These are phyloP conservation scores for Circaetus gallicus DNA, from an alignment of 2,113 vertebrate genomes.

Conservation along the genomic window DNA sequence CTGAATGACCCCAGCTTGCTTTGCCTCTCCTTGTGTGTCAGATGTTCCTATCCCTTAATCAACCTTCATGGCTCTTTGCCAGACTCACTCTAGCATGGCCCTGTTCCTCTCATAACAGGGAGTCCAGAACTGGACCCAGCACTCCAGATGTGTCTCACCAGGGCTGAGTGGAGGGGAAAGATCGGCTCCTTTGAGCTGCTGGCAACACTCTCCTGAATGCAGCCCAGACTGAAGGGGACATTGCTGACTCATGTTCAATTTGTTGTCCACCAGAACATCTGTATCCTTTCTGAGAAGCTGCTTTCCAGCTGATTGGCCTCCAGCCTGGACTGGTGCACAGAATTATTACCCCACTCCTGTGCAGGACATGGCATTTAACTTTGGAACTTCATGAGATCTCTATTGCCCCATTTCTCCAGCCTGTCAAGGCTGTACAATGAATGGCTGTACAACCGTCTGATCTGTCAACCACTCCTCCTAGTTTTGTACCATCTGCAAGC, in stretches of 20 bases:
- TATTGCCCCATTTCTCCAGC: neutral
- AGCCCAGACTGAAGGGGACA: neutral
- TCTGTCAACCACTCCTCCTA: neutral
- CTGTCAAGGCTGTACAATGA: neutral
- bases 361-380: neutral
- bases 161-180: neutral
- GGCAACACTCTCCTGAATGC: neutral
- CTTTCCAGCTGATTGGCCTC: neutral
- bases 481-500: neutral
- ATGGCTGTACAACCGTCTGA: neutral
- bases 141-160: neutral
- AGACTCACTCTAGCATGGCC: neutral
- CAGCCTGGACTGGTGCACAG: neutral
- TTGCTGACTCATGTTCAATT: neutral
- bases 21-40: neutral
- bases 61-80: neutral
- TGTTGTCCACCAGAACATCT: neutral
- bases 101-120: neutral
- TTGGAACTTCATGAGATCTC: neutral
- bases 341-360: neutral
- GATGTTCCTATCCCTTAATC: neutral
- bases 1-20: neutral
- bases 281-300: neutral
- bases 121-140: neutral
- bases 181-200: neutral